Conservation (phyloP, 2,797 vertebrate species). For the Micropoecilia bifurca region DNA sequence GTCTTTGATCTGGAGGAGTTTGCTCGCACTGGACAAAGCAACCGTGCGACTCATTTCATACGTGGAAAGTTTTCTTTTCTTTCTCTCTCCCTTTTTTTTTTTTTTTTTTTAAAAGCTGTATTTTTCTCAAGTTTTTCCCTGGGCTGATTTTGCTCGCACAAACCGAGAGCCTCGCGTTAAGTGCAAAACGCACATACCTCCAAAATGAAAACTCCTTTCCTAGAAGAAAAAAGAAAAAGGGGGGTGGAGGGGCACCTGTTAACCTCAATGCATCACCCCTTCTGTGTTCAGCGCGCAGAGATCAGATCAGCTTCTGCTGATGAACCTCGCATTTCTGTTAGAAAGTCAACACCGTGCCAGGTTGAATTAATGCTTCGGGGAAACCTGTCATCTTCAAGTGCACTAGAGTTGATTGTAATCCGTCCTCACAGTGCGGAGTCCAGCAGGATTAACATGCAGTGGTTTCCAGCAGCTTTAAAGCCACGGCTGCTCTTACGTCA, state of each 20-base stretch:
- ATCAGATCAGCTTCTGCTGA: not conserved
- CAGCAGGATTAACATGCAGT: not conserved
- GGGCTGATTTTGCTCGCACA: constrained; percentile 4
- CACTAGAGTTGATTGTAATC: constrained; percentile 14
- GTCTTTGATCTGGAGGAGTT: constrained; percentile 21
- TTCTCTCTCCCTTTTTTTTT: too few species aligned
- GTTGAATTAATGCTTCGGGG: not conserved
- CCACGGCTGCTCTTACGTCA: constrained; percentile 59
- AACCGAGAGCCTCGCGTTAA: constrained; percentile 6
- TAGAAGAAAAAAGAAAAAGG: not conserved
- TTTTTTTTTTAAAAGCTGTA: not conserved
- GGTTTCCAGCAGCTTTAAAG: constrained; percentile 53
- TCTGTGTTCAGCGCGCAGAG: not conserved
- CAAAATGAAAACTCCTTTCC: not conserved
- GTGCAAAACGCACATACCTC: constrained; percentile 24
- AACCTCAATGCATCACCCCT: constrained; percentile 25
- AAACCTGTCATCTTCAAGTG: not conserved
- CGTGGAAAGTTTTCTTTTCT: constrained; percentile 38
- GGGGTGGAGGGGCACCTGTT: constrained; percentile 31
- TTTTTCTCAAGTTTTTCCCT: constrained; percentile 11
- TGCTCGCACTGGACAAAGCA: not conserved
- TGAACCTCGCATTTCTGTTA: not conserved
- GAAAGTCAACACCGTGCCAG: not conserved
- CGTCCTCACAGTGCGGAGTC: not conserved
- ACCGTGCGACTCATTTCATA: constrained; percentile 3